These are phyloP conservation scores for Pterophyllum scalare DNA, from an alignment of 2,113 vertebrate species.

Conservation along the genomic window DNA sequence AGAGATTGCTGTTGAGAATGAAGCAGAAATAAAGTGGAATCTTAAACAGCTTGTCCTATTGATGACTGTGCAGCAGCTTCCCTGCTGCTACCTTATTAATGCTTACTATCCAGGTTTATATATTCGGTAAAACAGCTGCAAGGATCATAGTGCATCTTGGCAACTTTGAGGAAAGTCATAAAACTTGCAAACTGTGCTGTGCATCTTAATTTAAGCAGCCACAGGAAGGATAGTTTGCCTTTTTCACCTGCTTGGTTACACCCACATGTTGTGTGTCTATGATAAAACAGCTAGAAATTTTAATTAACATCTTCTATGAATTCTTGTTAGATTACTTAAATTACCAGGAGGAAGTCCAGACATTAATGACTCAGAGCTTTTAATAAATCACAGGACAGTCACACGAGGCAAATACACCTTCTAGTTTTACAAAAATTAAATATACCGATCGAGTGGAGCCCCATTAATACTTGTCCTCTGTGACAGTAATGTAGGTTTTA, in stretches of 20 bases:
- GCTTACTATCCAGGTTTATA: slow-evolving; percentile 12
- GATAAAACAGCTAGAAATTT: background rate
- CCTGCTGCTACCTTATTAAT: slow-evolving; percentile 24
- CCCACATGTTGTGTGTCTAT: background rate
- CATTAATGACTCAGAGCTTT: background rate
- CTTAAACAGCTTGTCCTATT: slow-evolving; percentile 33
- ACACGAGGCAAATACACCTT: slow-evolving; percentile 1
- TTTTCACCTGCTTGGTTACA: slow-evolving; percentile 12
- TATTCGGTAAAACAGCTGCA: slow-evolving; percentile 16
- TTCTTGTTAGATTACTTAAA: slow-evolving; percentile 8
- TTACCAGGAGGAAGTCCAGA: background rate
- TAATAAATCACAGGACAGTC: slow-evolving; percentile 19
- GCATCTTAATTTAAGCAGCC: background rate
- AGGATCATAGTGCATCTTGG: slow-evolving; percentile 1
- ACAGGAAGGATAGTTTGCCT: background rate
- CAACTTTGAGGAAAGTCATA: background rate
- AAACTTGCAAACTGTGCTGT: slow-evolving; percentile 13
- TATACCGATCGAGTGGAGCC: background rate
- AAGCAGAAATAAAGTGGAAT: slow-evolving; percentile 15
- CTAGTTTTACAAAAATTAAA: slow-evolving; percentile 2
- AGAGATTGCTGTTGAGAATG: slow-evolving; percentile 15
- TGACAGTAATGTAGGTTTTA: slow-evolving; percentile 19
- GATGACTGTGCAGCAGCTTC: slow-evolving; percentile 28
- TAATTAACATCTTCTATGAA: slow-evolving; percentile 23
- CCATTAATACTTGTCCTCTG: slow-evolving; percentile 1